Evolutionary conservation across 2,113 vertebrate species (phyloP), one percentile per base, ranked within the genome.

Genomic region (Prionailurus viverrinus): DNA sequence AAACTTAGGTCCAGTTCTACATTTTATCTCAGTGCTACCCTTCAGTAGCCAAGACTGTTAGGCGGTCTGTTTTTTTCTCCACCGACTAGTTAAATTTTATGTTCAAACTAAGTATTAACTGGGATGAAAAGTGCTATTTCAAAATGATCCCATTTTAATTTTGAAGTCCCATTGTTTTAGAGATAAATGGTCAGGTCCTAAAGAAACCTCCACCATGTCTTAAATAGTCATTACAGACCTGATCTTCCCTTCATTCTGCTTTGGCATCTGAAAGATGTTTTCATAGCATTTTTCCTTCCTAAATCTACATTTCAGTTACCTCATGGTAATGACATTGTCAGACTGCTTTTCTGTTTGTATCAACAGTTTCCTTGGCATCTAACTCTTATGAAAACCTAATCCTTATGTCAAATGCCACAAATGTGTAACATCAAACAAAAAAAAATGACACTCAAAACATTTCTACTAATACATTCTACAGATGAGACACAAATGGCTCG

Each of bases 341-440:
- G 31, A 94, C 68, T 58, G 65, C 53, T 74, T 65, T 82, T 68
- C 76, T 95, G 1, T 81, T 94, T 79, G 12, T 87, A 92, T 71
- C 89, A 92, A 45, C 80, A 73, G 74, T 91, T 96, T 97, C 91
- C 91, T 96, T 97, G 96, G 95, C 76, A 69, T 89, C 89, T 19
- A 41, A 29, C 55, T 41, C 93, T 93, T 9, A 69, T 1, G 18
- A 94, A 84, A 94, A 92, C 84, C 80, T 76, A 95, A 61, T 85
- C 65, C 85, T 86, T 96, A 80, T 95, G 89, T 95, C 94, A 94
- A 6, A 71, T 93, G 97, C 79, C 86, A 87, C 78, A 74, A 78
- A 79, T 76, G 65, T 89, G 68, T 81, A 73, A 89, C 79, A 73
- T 79, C 21, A 76, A 76, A 76, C 41, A 51, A 33, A 33, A 9